Evolutionary conservation across 2,797 vertebrate genomes (phyloP), one percentile per base, ranked within the genome.

Genomic region (Microhierax caerulescens): DNA sequence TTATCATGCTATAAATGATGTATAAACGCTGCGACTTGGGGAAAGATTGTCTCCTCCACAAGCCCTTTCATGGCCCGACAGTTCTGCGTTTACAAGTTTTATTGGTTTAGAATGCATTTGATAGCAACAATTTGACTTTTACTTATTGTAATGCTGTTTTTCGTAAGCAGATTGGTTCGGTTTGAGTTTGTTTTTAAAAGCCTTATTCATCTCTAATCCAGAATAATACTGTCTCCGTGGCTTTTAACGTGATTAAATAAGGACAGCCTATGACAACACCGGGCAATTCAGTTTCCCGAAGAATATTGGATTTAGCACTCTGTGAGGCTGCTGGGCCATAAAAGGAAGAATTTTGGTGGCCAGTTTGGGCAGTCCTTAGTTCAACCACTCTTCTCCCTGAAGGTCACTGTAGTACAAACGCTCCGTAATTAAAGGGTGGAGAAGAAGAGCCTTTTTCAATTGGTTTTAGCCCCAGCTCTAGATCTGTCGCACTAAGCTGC

Each of bases 161-260:
- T 69, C 30, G 34, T 92, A 68, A 95, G 92, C 95, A 95, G 97
- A 96, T 93, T 65, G 75, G 56, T n/a, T 81, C 54, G 28, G 54
- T 83, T 63, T 51, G 83, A 88, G 90, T 77, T 83, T 45, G 90
- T 32, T 74, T 90, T 92, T 96, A 94, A 97, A 97, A 96, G 93
- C 93, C 68, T 91, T 45, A 61, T 97, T 95, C 88, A 57, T 91
- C 97, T 80, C 95, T 97, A 97, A 98, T 97, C 98, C 96, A 34
- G 9, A 94, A 60, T 96, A 97, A 97, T 97, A 45, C 93, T 21
- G 3, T 93, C 94, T 96, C 93, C 11, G 7, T 91, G 85, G 96
- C 96, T 97, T 97, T 98, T 96, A 97, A 93, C 68, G 3, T 97
- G 95, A 97, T 98, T 96, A 96, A 97, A 95, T 19, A 84, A 53